Percentiles rank a stretch among this genome's conserved stretches.
phyloP scores from a whole-genome alignment of 2,888 invertebrate genomes.

The Megastigmus dorsalis region DNA sequence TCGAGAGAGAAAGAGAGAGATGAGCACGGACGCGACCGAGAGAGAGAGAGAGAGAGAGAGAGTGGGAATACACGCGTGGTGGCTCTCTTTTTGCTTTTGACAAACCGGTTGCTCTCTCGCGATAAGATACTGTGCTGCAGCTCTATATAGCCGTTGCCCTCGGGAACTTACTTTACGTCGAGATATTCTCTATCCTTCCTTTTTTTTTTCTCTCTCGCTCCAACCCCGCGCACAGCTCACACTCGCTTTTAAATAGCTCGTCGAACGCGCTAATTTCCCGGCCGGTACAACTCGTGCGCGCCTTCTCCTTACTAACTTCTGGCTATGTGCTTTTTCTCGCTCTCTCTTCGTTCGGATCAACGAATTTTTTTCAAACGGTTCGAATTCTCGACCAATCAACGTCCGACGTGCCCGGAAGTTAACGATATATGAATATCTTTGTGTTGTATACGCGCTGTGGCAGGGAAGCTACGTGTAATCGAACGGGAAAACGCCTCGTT shows the following conservation, averaged over 20 bases:
- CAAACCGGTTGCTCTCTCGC: slow-evolving; percentile 4
- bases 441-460: neutral
- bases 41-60: neutral
- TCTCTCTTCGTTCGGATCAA: too few relatives aligned
- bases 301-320: neutral
- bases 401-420: too few relatives aligned
- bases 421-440: neutral
- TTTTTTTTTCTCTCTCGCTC: neutral
- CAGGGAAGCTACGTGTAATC: too few relatives aligned
- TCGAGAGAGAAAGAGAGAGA: neutral
- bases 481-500: too few relatives aligned
- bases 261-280: neutral
- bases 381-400: too few relatives aligned
- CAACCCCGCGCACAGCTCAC: too few relatives aligned
- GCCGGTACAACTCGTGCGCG: too few relatives aligned
- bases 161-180: too few relatives aligned
- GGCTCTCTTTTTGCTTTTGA: slow-evolving; percentile 3
- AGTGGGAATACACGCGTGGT: neutral
- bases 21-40: neutral
- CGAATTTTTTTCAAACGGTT: too few relatives aligned
- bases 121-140: slow-evolving; percentile 25
- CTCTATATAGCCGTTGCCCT: too few relatives aligned
- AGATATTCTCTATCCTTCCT: too few relatives aligned
- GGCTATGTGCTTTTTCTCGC: too few relatives aligned
- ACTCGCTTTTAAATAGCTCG: neutral